A percentile compares a stretch with the other conserved stretches of the same genome.
These are phyloP conservation scores for Trissolcus brochymenae DNA, from an alignment of 2,888 invertebrate species.

Conservation along the genomic window DNA sequence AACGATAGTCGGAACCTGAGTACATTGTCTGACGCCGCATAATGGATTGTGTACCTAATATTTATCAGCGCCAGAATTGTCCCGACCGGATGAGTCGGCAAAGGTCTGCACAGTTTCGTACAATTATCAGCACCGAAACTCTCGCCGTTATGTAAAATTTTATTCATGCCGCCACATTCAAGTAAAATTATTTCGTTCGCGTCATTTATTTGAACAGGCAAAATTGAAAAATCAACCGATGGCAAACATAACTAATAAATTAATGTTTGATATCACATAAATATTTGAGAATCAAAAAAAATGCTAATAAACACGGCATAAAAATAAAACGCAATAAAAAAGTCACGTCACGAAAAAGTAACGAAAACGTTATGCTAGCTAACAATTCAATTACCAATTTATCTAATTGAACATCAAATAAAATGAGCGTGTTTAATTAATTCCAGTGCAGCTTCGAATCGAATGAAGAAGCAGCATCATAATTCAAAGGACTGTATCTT, in stretches of 20 bases:
- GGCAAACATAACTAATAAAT: too few species aligned
- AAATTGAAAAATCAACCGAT: too few species aligned
- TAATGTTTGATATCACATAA: too few species aligned
- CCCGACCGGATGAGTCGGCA: constrained; percentile 7
- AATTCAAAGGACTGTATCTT: constrained; percentile 15
- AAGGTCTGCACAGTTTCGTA: too few species aligned
- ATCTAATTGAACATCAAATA: constrained; percentile 21
- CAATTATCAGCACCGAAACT: too few species aligned
- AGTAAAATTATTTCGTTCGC: too few species aligned
- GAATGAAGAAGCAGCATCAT: constrained; percentile 6
- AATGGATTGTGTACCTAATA: constrained; percentile 38
- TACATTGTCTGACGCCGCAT: constrained; percentile 20
- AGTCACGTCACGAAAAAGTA: not conserved
- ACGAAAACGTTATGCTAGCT: not conserved
- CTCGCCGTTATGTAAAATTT: too few species aligned
- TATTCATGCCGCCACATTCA: too few species aligned
- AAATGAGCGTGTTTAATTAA: constrained; percentile 22
- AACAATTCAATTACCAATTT: constrained; percentile 11
- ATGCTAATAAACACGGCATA: not conserved
- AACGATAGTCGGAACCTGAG: constrained; percentile 21
- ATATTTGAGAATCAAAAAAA: too few species aligned
- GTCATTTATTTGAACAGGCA: too few species aligned
- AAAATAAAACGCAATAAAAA: not conserved
- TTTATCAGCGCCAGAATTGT: constrained; percentile 17
- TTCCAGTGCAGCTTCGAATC: not conserved